Conservation (phyloP, 2,113 vertebrate genomes). For the Noturus placidus region DNA sequence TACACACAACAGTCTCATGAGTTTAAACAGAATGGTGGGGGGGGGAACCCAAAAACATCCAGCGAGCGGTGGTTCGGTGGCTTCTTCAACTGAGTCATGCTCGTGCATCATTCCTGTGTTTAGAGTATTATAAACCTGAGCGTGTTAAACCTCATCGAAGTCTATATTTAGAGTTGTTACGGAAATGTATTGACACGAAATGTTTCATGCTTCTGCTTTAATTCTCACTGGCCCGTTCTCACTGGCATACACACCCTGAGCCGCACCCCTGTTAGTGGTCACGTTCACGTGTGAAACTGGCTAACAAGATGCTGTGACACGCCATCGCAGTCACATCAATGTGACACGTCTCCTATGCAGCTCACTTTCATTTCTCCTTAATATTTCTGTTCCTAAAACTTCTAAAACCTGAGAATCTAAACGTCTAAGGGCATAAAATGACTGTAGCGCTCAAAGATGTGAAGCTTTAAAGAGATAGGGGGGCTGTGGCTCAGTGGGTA, state of each 20-base stretch:
- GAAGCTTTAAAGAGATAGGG: no score
- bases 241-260: neutral
- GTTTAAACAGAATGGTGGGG: no score
- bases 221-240: neutral
- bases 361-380: conserved; percentile 9
- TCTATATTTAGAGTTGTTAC: neutral
- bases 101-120: no score
- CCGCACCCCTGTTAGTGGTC: neutral
- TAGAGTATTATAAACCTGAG: neutral
- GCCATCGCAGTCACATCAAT: neutral
- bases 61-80: neutral
- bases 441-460: neutral
- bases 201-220: neutral
- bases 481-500: no score
- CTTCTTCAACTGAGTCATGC: neutral
- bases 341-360: neutral
- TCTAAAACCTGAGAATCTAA: no score
- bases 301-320: neutral
- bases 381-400: neutral
- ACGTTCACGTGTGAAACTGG: neutral
- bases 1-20: neutral
- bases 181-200: neutral
- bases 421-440: neutral
- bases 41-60: no score
- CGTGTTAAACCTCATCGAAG: neutral